Base-by-base conservation (phyloP, 2,797 vertebrate species). In the Poecilia picta region DNA sequence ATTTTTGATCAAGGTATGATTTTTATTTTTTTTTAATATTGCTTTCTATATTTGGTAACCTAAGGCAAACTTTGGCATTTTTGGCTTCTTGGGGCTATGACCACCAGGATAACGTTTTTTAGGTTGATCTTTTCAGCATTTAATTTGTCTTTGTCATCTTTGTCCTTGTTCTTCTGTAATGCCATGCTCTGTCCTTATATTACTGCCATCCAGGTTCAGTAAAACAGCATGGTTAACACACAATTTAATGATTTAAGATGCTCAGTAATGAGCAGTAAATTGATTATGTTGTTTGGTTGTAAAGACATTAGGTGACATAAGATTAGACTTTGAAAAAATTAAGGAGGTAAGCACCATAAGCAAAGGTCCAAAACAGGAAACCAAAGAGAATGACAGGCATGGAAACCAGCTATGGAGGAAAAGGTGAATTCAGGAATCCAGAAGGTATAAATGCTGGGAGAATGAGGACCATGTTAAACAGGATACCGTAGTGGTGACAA, bases 161-260 rank as follows among this genome's bases (percentile, higher is more conserved):
- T 76, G 81, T 88, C 53, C 89, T 76, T 90, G 55, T 83, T 87
- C 89, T 86, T 94, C 89, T 92, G 90, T 93, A 88, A 11, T 93
- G 84, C 92, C 87, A 85, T 84, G 59, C 87, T 93, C 86, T 87
- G 72, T 88, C 89, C 84, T 3, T 83, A 45, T 28, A 66, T 74
- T 86, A 36, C 7, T 78, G 82, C 72, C 85, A 83, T 82, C 85
- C 87, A 89, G 88, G 88, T 88, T 90, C 71, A 79, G 12, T 36
- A 43, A 66, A 36, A 31, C 8, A 66, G 5, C 18, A 4, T 15
- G 36, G 49, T 12, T 39, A 66, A 51, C 39, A 68, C 23, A 43
- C 25, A 0, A 39, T 75, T 59, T 74, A 8, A 43, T 31, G 62
- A 49, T 13, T 47, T 8, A 28, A 20, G 39, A 23, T 51, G 10